Percentiles rank a stretch among this genome's conserved stretches.
These are phyloP conservation scores for Squalus acanthias DNA, from an alignment of 2,797 vertebrate genomes.

Conservation along the genomic window DNA sequence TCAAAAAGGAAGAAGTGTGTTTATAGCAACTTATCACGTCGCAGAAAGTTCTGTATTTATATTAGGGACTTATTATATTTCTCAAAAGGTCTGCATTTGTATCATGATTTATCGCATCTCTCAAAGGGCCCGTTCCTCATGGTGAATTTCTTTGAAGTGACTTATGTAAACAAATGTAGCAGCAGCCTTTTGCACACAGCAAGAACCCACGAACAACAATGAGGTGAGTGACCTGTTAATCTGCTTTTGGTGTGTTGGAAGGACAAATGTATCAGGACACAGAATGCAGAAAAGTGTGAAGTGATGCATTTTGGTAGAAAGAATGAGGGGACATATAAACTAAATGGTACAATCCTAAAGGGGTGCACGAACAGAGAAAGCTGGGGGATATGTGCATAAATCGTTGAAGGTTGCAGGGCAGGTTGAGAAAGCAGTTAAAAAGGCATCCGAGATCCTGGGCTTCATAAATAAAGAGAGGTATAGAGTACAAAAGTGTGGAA, in stretches of 20 bases:
- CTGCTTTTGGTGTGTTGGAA: not conserved
- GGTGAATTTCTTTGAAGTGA: not conserved
- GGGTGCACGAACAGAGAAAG: too few species aligned
- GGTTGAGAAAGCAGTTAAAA: too few species aligned
- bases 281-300: too few species aligned
- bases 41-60: not conserved
- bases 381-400: too few species aligned
- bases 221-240: not conserved
- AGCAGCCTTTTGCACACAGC: not conserved
- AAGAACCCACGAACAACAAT: not conserved
- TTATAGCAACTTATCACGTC: not conserved
- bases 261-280: not conserved
- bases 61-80: not conserved
- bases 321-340: too few species aligned
- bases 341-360: too few species aligned
- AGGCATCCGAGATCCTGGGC: too few species aligned
- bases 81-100: not conserved
- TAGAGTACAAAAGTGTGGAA: too few species aligned
- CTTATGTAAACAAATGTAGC: not conserved
- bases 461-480: too few species aligned
- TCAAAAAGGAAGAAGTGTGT: not conserved
- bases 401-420: too few species aligned
- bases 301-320: too few species aligned
- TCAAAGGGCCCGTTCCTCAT: not conserved
- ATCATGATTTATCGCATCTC: too few species aligned